phyloP scores from a whole-genome alignment of 1,140 invertebrate genomes.

The Propsilocerus akamusi region DNA sequence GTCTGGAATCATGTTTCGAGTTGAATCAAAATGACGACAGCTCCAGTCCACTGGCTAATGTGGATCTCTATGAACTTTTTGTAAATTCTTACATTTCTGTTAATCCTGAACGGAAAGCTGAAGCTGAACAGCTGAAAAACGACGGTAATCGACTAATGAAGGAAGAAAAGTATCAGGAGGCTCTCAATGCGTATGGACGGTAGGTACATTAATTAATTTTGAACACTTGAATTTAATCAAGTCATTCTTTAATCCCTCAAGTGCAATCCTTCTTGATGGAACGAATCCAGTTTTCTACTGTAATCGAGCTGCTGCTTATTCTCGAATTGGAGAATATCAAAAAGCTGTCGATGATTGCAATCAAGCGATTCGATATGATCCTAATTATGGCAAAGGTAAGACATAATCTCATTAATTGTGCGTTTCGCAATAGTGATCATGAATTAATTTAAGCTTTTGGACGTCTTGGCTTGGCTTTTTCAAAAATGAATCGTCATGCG shows the following conservation, averaged over 20 bases:
- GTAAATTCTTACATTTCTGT: constrained; percentile 21
- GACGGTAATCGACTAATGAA: constrained; percentile 81
- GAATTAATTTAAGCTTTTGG: constrained; percentile 7
- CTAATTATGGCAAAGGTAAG: constrained; percentile 86
- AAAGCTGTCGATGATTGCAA: constrained; percentile 78
- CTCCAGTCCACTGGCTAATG: constrained; percentile 14
- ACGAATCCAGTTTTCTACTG: constrained; percentile 88
- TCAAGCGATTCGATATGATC: constrained; percentile 70
- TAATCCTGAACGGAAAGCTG: constrained; percentile 31
- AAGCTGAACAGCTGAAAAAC: constrained; percentile 61
- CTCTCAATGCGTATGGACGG: constrained; percentile 62
- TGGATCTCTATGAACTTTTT: constrained; percentile 28
- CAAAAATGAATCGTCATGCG: constrained; percentile 57
- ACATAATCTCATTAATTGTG: constrained; percentile 58
- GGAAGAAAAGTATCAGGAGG: constrained; percentile 54
- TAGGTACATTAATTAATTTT: constrained; percentile 21
- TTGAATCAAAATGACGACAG: background rate
- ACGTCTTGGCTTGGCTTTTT: constrained; percentile 56
- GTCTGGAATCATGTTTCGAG: background rate
- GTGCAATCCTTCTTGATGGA: constrained; percentile 66
- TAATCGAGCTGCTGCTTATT: constrained; percentile 83
- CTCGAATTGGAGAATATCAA: constrained; percentile 62
- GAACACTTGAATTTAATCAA: background rate
- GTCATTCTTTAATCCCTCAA: constrained; percentile 20
- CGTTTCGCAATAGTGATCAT: constrained; percentile 4